Percentiles rank a stretch among this genome's conserved stretches.
Evolutionary conservation across 1,140 invertebrate genomes (phyloP).

Genomic region (Drosophila pachea): DNA sequence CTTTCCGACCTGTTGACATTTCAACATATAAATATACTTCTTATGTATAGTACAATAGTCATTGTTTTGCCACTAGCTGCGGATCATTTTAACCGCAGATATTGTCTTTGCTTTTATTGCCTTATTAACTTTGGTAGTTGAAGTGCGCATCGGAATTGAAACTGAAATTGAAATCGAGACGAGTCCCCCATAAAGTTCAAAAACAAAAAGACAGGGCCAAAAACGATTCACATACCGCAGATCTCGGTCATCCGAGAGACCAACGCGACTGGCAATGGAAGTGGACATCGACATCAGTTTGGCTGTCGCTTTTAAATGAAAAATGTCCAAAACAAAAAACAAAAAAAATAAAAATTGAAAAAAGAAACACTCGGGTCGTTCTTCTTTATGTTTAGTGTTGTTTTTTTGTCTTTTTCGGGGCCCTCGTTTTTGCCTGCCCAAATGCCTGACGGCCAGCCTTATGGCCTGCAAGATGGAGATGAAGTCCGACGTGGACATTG

Average conservation of each 20-base stretch:
- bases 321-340: slow-evolving; percentile 62
- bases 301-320: slow-evolving; percentile 73
- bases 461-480: slow-evolving; percentile 32
- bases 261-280: slow-evolving; percentile 47
- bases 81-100: slow-evolving; percentile 30
- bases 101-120: slow-evolving; percentile 53
- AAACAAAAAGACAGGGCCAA: slow-evolving; percentile 33
- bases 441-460: slow-evolving; percentile 28
- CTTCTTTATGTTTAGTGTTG: slow-evolving; percentile 48
- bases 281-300: slow-evolving; percentile 71
- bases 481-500: slow-evolving; percentile 37
- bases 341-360: slow-evolving; percentile 8
- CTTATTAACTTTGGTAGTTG: slow-evolving; percentile 43
- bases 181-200: slow-evolving; percentile 42
- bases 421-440: slow-evolving; percentile 30
- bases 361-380: slow-evolving; percentile 70
- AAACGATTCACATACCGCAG: slow-evolving; percentile 58
- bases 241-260: slow-evolving; percentile 23
- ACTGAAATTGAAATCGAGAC: slow-evolving; percentile 49
- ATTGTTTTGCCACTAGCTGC: slow-evolving; percentile 40
- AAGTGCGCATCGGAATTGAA: slow-evolving; percentile 38
- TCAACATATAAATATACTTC: slow-evolving; percentile 41
- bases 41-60: slow-evolving; percentile 49
- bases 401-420: slow-evolving; percentile 35
- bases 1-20: slow-evolving; percentile 52